phyloP scores from a whole-genome alignment of 2,888 invertebrate genomes.

The Drosophila suboccidentalis region DNA sequence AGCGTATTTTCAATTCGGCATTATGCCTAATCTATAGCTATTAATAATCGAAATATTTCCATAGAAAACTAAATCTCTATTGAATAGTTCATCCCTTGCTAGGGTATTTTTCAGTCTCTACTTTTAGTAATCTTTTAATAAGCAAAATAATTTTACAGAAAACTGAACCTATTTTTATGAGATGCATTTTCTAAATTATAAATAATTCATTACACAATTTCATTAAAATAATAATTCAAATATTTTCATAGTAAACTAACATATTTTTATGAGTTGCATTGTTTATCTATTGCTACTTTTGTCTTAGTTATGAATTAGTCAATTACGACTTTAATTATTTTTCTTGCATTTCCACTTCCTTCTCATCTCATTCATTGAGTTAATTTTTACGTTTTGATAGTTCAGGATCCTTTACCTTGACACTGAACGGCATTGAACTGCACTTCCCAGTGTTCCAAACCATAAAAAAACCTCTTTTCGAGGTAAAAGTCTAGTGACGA shows the following conservation, averaged over 20 bases:
- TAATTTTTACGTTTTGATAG: neutral
- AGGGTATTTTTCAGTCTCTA: neutral
- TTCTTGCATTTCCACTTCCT: neutral
- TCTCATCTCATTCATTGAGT: neutral
- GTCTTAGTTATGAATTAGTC: neutral
- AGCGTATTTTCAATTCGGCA: neutral
- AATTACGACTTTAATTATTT: neutral
- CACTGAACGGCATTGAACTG: constrained; percentile 66
- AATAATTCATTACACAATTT: too few relatives aligned
- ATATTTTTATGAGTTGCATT: neutral
- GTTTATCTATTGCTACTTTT: too few relatives aligned
- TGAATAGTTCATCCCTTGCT: neutral
- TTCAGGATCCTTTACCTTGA: constrained; percentile 64
- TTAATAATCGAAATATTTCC: neutral
- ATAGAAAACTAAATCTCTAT: neutral
- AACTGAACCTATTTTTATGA: neutral
- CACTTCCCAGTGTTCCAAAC: neutral
- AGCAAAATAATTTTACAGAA: neutral
- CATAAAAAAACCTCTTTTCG: too few relatives aligned
- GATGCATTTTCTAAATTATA: too few relatives aligned
- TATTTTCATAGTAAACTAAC: neutral
- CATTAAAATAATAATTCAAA: too few relatives aligned
- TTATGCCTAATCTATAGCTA: neutral
- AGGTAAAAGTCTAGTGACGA: too few relatives aligned
- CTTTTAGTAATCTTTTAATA: neutral